These are phyloP conservation scores for Sisyra nigra DNA, from an alignment of 2,888 invertebrate genomes.

Conservation along the genomic window DNA sequence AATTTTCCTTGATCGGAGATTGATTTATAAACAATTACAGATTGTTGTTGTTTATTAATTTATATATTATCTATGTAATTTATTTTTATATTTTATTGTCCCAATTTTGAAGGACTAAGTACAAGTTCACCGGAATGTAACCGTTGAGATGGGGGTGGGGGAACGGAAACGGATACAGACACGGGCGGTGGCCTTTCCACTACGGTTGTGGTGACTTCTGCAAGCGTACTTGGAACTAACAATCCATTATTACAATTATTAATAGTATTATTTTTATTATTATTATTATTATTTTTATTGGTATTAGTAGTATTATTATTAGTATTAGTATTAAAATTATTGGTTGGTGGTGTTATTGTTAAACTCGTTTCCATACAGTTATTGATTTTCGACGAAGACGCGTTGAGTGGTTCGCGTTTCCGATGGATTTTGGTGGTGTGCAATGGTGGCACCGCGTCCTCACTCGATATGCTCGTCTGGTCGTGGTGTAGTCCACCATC, in stretches of 20 bases:
- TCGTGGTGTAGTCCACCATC: too few species aligned
- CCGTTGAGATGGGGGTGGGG: constrained; percentile 17
- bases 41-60: too few species aligned
- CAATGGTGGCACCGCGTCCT: too few species aligned
- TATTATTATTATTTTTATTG: background rate
- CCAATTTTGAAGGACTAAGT: constrained; percentile 44
- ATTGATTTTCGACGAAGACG: background rate
- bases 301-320: background rate
- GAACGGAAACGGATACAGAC: background rate
- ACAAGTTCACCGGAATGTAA: constrained; percentile 41
- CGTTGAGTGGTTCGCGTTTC: constrained; percentile 8
- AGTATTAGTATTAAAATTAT: background rate
- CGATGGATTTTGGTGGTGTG: constrained; percentile 5
- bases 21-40: too few species aligned
- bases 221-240: too few species aligned
- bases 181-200: background rate
- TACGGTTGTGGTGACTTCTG: too few species aligned
- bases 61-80: too few species aligned
- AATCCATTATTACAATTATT: too few species aligned
- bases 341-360: background rate
- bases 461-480: too few species aligned
- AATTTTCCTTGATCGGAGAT: too few species aligned
- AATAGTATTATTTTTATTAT: background rate
- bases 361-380: constrained; percentile 8
- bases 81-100: constrained; percentile 31